phyloP scores from a whole-genome alignment of 2,113 vertebrate species.

The Tapirus terrestris region DNA sequence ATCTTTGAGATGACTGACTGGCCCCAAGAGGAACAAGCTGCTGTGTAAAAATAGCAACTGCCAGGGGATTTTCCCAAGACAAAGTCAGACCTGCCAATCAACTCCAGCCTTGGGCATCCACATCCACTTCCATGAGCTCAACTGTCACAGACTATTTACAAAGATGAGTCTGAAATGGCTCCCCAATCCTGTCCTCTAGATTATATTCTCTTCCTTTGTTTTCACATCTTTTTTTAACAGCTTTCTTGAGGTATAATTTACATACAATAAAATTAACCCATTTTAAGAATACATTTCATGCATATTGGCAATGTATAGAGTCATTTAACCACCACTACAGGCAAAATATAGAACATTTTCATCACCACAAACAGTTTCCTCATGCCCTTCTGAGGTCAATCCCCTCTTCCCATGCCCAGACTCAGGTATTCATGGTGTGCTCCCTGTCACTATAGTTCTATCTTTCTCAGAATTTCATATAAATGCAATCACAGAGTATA shows the following conservation, averaged over 20 bases:
- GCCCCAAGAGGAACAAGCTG: background rate
- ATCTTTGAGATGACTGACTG: conserved; percentile 5
- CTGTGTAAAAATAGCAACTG: conserved; percentile 4
- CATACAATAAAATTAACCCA: background rate
- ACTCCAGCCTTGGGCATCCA: background rate
- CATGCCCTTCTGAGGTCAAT: background rate
- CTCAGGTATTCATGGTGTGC: background rate
- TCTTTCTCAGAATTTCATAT: background rate
- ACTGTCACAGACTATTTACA: background rate
- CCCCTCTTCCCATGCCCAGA: rapidly evolving
- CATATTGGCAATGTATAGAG: background rate
- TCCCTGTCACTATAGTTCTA: background rate
- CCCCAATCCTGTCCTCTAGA: background rate
- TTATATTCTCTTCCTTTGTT: background rate
- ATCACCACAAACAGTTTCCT: background rate
- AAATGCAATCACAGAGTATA: background rate
- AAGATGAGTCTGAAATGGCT: background rate
- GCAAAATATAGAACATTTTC: background rate
- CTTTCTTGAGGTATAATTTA: background rate
- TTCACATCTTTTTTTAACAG: background rate
- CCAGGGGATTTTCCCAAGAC: background rate
- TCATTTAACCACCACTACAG: background rate
- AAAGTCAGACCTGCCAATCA: background rate
- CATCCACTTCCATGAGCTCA: background rate
- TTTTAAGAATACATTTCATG: background rate